Evolutionary conservation across 2,888 invertebrate genomes (phyloP), one percentile per base, ranked within the genome.

Genomic region (Eulithis prunata): DNA sequence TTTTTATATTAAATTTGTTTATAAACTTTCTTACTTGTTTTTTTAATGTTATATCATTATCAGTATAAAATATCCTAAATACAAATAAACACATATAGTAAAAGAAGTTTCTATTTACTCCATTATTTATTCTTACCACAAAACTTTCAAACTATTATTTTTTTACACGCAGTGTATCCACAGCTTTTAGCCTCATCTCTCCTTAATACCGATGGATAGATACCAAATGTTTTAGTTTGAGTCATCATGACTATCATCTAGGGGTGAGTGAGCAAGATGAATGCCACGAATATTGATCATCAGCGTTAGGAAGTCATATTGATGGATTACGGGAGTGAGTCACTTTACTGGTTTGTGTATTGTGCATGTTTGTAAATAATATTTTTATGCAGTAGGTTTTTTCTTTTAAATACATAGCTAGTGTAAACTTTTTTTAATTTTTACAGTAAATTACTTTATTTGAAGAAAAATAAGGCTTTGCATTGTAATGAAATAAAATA

Each of bases 161-260:
- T 32, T 32, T 45, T 45, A 6, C 56, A 45, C 80, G 46, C 71
- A 68, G 71, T 87, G 75, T 76, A 68, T 36, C 72, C 10, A 72
- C 36, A 73, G 12, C 78, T 43, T 21, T 32, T 71, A 66, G 72
- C 61, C 49, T 75, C 78, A 78, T 69, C 32, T 32, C 72, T 77
- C 78, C 84, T 83, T 91, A 90, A 91, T 91, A 79, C 88, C 88
- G 82, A 84, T 85, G 80, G 89, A 90, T 89, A 85, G 87, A 81
- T 83, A 87, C 86, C 90, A 87, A 91, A 89, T 90, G 90, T 83
- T 86, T 80, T 77, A 81, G 71, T 79, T 75, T 75, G 65, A 80
- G 84, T 91, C 91, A 91, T 75, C 76, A 80, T 91, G 91, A 91
- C 86, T 81, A 38, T 56, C 61, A 67, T 60, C 75, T 32, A 59